A percentile compares a stretch with the other conserved stretches of the same genome.
Conservation (phyloP, 2,797 vertebrate genomes). For the Urocyon cinereoargenteus region DNA sequence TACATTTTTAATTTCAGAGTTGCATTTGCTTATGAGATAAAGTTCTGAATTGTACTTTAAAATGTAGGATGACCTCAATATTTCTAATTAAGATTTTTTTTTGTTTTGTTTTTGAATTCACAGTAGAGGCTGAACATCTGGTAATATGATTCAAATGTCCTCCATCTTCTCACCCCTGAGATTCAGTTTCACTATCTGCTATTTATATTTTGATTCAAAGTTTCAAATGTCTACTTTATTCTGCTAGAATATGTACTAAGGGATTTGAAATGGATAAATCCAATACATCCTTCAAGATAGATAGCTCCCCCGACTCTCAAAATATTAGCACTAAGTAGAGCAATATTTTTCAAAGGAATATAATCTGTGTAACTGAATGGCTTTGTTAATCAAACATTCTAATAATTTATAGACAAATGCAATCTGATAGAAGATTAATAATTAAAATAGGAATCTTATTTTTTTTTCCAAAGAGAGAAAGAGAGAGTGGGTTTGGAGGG, state of each 20-base stretch:
- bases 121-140: slow-evolving; percentile 88
- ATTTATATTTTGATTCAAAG: slow-evolving; percentile 87
- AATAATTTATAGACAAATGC: not conserved
- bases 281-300: slow-evolving; percentile 77
- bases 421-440: not conserved
- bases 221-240: slow-evolving; percentile 84
- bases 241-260: slow-evolving; percentile 80
- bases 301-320: slow-evolving; percentile 72
- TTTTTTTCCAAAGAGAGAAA: not conserved
- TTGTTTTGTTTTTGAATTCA: slow-evolving; percentile 83
- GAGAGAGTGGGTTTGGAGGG: no score
- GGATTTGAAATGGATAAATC: slow-evolving; percentile 83
- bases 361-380: not conserved
- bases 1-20: slow-evolving; percentile 84
- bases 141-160: slow-evolving; percentile 82
- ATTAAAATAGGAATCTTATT: not conserved
- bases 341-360: slow-evolving; percentile 42
- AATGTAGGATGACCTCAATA: slow-evolving; percentile 83
- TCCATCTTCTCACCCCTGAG: slow-evolving; percentile 85
- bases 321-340: slow-evolving; percentile 69
- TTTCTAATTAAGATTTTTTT: slow-evolving; percentile 84
- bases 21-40: slow-evolving; percentile 74
- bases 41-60: slow-evolving; percentile 84
- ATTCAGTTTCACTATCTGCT: slow-evolving; percentile 77
- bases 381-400: slow-evolving; percentile 10